Evolutionary conservation across 1,140 invertebrate genomes (phyloP).

Genomic region (Steinernema feltiae): DNA sequence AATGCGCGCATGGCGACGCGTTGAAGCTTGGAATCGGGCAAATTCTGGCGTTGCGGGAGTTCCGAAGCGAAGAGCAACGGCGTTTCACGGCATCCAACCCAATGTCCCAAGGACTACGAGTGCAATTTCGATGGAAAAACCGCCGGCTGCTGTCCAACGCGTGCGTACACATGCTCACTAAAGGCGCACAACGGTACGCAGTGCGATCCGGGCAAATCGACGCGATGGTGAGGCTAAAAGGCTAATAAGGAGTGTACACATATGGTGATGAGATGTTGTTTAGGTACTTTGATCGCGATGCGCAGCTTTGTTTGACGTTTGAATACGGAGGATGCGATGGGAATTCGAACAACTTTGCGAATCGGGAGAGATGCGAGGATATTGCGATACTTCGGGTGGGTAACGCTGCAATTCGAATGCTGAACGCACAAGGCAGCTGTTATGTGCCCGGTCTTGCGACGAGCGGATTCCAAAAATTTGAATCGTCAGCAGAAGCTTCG

Average conservation of each 20-base stretch:
- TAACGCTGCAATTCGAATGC: too few species aligned
- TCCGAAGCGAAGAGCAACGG: slow-evolving; percentile 20
- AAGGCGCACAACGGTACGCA: slow-evolving; percentile 18
- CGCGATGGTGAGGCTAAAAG: slow-evolving; percentile 33
- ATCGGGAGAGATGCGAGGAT: slow-evolving; percentile 27
- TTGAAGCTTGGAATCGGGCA: slow-evolving; percentile 27
- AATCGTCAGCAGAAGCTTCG: too few species aligned
- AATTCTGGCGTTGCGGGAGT: slow-evolving; percentile 35
- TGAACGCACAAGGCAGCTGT: too few species aligned
- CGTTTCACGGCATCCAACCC: background rate
- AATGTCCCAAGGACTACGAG: slow-evolving; percentile 40
- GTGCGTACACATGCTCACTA: slow-evolving; percentile 31
- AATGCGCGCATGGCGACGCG: slow-evolving; percentile 32
- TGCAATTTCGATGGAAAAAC: slow-evolving; percentile 35
- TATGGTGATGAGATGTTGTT: background rate
- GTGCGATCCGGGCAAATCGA: slow-evolving; percentile 25
- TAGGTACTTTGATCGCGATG: slow-evolving; percentile 27
- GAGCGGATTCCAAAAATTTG: too few species aligned
- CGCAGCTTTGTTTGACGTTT: slow-evolving; percentile 30
- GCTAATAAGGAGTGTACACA: background rate
- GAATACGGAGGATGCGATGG: slow-evolving; percentile 39
- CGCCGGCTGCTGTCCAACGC: slow-evolving; percentile 33
- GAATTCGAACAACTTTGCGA: slow-evolving; percentile 34
- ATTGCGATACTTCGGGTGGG: slow-evolving; percentile 21
- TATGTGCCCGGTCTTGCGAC: too few species aligned